These are phyloP conservation scores for Tursiops truncatus DNA, from an alignment of 2,113 vertebrate genomes.

Conservation along the genomic window DNA sequence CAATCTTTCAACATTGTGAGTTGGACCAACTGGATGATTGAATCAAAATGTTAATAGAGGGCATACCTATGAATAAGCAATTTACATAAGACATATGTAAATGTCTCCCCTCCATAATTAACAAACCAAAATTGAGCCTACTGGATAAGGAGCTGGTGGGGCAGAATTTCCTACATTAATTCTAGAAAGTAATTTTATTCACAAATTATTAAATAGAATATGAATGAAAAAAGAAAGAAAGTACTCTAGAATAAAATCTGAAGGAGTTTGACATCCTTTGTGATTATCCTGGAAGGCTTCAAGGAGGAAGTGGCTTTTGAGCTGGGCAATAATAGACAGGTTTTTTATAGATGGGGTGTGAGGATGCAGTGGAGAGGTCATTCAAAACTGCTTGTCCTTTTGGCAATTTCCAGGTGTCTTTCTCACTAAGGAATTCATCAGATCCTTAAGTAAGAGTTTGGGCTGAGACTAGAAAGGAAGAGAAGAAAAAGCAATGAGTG, in stretches of 20 bases:
- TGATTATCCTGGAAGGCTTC: background rate
- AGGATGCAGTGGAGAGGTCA: background rate
- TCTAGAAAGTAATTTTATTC: background rate
- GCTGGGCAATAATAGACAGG: background rate
- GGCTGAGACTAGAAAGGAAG: background rate
- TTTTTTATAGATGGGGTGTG: background rate
- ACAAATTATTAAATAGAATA: background rate
- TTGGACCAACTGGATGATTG: background rate
- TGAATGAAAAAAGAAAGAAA: background rate
- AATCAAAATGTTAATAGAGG: background rate
- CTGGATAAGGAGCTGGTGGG: background rate
- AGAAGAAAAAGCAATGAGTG: background rate
- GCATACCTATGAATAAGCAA: background rate
- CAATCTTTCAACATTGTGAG: background rate
- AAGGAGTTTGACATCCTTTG: background rate
- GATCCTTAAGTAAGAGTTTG: background rate
- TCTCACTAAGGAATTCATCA: background rate
- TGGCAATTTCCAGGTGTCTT: background rate
- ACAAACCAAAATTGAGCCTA: background rate
- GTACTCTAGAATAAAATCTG: background rate
- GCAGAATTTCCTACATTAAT: background rate
- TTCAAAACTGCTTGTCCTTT: background rate
- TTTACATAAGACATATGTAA: background rate
- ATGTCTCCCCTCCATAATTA: background rate
- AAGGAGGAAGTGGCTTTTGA: slow-evolving; percentile 1